Evolutionary conservation across 2,113 vertebrate genomes (phyloP), one percentile per base, ranked within the genome.

Genomic region (Tupaia tana): DNA sequence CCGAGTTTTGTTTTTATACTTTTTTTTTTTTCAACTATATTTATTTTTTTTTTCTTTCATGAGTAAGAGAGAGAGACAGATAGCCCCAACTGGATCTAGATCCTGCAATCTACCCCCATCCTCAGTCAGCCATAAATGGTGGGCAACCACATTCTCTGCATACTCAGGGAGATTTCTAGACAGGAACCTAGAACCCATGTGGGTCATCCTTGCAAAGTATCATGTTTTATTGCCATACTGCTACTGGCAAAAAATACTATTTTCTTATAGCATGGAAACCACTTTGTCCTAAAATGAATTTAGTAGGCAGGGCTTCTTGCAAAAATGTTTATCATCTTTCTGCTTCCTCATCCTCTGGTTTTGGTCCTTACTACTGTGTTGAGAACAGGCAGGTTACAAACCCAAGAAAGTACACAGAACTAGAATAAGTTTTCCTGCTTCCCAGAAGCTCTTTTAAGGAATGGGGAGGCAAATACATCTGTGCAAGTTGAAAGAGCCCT

Each of bases 371-470:
- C 19, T 18, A 11, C 4, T 56, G 13, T 31, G 24, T 43, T 67
- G 19, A 77, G 20, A 54, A 75, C 29, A 83, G 54, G 31, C 29
- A 67, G 56, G 25, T 16, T 12, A 11, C 29, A 71, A 31, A 43
- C 22, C 25, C 85, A 16, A 86, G 70, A 54, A 52, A 24, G n/a
- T 5, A 6, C 9, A n/a, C 3, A 9, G 0, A 2, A 1, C 0
- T 14, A 43, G 27, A 66, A 80, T 93, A 58, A 54, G 86, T 91
- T 94, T 84, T 78, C 54, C 81, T 81, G 29, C 24, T 85, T 92
- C 8, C 61, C 18, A 69, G 61, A 7, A 54, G 24, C 9, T 52
- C 1, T 77, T 67, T 59, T 56, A 5, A 81, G 75, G 19, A n/a
- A 3, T 64, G 56, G 22, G 34, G 77, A 84, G 52, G 31, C 7